Conservation (phyloP, 2,888 invertebrate genomes). For the Abrostola triplasia region DNA sequence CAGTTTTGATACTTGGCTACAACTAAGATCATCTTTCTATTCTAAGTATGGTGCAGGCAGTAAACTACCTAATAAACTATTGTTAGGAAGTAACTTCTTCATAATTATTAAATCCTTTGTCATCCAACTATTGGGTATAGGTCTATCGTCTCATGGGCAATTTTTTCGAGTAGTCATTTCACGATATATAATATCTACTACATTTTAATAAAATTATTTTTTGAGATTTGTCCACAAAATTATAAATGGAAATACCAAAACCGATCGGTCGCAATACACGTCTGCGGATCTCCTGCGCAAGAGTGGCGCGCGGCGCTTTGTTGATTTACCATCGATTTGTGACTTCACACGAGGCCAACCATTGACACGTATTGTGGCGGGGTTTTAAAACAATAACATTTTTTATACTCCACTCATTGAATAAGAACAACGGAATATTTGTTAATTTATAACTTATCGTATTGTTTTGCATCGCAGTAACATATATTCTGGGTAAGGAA, state of each 20-base stretch:
- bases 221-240: not conserved
- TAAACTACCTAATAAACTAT: too few relatives aligned
- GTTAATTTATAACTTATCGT: slow-evolving; percentile 2
- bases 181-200: not conserved
- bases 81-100: too few relatives aligned
- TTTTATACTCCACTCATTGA: slow-evolving; percentile 14
- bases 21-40: too few relatives aligned
- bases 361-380: slow-evolving; percentile 55
- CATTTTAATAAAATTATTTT: not conserved
- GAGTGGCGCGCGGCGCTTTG: slow-evolving; percentile 66
- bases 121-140: too few relatives aligned
- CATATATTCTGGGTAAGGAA: not conserved
- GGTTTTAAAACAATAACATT: slow-evolving; percentile 39
- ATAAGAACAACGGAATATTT: slow-evolving; percentile 10
- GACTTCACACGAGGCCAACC: slow-evolving; percentile 63
- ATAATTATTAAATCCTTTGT: too few relatives aligned
- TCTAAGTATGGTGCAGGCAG: too few relatives aligned
- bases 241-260: slow-evolving; percentile 45
- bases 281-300: slow-evolving; percentile 53
- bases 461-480: not conserved
- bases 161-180: not conserved
- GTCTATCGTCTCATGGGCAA: too few relatives aligned
- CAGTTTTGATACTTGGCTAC: slow-evolving; percentile 53
- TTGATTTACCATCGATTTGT: slow-evolving; percentile 66
- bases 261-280: slow-evolving; percentile 20